phyloP scores from a whole-genome alignment of 2,113 vertebrate genomes.

The Thomomys bottae region DNA sequence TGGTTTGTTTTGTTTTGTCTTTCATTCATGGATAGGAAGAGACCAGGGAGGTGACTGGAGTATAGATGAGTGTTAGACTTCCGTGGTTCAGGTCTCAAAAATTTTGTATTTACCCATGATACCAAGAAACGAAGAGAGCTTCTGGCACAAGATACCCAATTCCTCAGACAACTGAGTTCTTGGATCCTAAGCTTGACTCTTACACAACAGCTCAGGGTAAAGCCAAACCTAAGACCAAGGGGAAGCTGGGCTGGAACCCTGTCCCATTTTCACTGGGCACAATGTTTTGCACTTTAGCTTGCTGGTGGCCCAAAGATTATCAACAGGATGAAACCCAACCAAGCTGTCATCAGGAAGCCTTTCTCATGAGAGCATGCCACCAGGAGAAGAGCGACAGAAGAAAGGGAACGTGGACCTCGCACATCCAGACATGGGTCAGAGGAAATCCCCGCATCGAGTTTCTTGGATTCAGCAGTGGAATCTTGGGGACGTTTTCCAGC shows the following conservation, averaged over 20 bases:
- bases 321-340: background rate
- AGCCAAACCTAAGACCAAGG: background rate
- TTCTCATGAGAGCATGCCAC: background rate
- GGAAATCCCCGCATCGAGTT: background rate
- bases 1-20: too few relatives aligned
- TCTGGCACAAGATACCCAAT: background rate
- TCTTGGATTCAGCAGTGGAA: background rate
- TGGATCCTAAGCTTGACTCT: background rate
- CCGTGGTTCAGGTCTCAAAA: conserved; percentile 62
- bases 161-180: background rate
- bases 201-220: background rate
- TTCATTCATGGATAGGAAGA: conserved; percentile 72
- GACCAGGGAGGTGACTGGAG: conserved; percentile 64
- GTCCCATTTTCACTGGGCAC: background rate
- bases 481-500: background rate
- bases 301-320: conserved; percentile 3
- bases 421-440: background rate
- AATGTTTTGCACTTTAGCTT: background rate
- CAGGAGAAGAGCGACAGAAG: background rate
- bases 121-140: background rate
- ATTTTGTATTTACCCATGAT: conserved; percentile 31
- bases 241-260: too few relatives aligned
- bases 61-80: conserved; percentile 38
- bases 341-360: background rate
- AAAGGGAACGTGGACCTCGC: background rate